Evolutionary conservation across 2,888 invertebrate genomes (phyloP), one percentile per base, ranked within the genome.

Genomic region (Leptopilina drosophilae): DNA sequence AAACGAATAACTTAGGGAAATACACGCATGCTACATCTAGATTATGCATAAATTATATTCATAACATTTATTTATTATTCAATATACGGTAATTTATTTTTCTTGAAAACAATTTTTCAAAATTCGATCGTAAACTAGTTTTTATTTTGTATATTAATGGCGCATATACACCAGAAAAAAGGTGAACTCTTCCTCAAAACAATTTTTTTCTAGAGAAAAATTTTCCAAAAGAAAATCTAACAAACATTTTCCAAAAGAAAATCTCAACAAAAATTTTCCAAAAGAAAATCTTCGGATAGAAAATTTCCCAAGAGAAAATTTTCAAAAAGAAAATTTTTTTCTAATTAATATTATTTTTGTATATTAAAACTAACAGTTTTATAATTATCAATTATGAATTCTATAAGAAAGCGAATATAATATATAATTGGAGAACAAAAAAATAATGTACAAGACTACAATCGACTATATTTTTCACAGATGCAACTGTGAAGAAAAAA

Each of bases 1-100:
- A 83, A 83, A 87, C 85, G 85, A 88, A 87, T 87, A 87, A 86
- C 82, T 88, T 87, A 88, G 84, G 81, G 80, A 85, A 80, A 81
- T 87, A 87, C 85, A 87, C 87, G 81, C 88, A 89, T 89, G 88
- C 88, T 86, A 88, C 83, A 82, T 82, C 85, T 87, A 87, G 83
- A 81, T 83, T 77, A 82, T 78, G 75, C 79, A 33, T 77, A 49
- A 11, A 49, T 49, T 9, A 49, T 49, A 49, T 42, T 42, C 42
- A 49, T 49, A 9, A 12, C 2, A 11, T 49, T 49, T 49, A 49
- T 49, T 49, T 67, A n/a, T n/a, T n/a, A n/a, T n/a, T 85, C 81
- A 49, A 79, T 33, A 33, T 77, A 76, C 77, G 80, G 77, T 76
- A 78, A 20, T 9, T 15, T 62, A 11, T 42, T 42, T 42, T 42